A percentile compares a stretch with the other conserved stretches of the same genome.
Evolutionary conservation across 2,888 invertebrate species (phyloP).

Genomic region (Piscicola geometra): DNA sequence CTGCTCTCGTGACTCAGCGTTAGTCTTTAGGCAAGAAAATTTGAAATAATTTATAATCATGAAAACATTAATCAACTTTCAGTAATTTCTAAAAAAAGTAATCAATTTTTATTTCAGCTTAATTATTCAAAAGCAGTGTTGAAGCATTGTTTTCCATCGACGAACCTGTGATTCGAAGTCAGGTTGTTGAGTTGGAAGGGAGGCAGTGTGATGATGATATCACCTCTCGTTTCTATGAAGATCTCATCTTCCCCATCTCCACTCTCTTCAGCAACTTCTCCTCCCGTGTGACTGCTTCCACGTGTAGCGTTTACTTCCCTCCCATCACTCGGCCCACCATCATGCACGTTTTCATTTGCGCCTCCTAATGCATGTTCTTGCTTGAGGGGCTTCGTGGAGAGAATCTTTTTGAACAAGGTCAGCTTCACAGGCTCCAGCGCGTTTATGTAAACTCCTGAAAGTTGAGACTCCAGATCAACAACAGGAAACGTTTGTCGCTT

Average conservation of each 20-base stretch:
- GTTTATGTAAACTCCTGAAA: slow-evolving; percentile 9
- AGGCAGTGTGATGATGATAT: slow-evolving; percentile 10
- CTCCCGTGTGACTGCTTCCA: background rate
- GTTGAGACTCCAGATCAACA: no score
- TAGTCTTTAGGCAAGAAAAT: slow-evolving; percentile 35
- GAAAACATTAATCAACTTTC: background rate
- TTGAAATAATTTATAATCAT: no score
- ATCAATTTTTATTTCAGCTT: background rate
- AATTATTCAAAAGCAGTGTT: background rate
- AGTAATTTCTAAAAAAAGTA: background rate
- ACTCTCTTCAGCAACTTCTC: slow-evolving; percentile 8
- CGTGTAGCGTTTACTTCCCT: background rate
- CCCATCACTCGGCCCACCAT: background rate
- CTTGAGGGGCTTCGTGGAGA: background rate
- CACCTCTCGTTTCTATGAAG: slow-evolving; percentile 15
- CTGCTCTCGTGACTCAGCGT: slow-evolving; percentile 42
- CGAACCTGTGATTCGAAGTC: background rate
- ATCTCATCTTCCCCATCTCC: slow-evolving; percentile 18
- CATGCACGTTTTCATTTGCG: background rate
- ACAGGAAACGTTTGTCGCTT: no score
- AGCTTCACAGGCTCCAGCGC: background rate
- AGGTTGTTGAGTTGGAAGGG: slow-evolving; percentile 15
- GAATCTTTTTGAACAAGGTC: background rate
- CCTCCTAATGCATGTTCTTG: no score
- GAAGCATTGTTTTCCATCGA: no score